Evolutionary conservation across 2,888 invertebrate genomes (phyloP), one percentile per base, ranked within the genome.

Genomic region (Pristionchus japonicus): DNA sequence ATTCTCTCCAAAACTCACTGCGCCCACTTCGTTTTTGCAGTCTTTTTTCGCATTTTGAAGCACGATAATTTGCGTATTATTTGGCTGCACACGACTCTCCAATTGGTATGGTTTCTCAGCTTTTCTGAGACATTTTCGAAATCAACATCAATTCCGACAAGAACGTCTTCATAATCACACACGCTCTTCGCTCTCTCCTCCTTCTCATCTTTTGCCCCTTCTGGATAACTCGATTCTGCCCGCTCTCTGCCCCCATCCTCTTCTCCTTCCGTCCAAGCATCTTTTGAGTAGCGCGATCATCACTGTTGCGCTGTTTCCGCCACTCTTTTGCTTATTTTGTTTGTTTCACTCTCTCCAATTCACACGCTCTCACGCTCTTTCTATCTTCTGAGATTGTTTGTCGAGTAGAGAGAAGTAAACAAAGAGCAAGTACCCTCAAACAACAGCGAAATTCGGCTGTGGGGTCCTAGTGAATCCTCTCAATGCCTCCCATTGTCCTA

Each of bases 201-300:
- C 20, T 43, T 40, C 77, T 47, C 74, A 37, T 67, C 67, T 67
- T 67, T 67, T 67, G 67, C 67, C 67, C 34, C 67, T 67, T 67
- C 27, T n/a, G 11, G 67, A 31, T 67, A 67, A 67, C 67, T 67
- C 67, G 34, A 67, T 67, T 67, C 77, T 43, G 3, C 40, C 43
- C 43, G 40, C 77, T 40, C 64, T 11, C 37, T 27, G 34, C 74
- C 47, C n/a, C 77, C 23, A 23, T 27, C 77, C 43, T 15, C 77
- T 47, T 15, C 47, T 23, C 27, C 43, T 27, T n/a, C 17, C 15
- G 15, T 43, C n/a, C 77, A n/a, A n/a, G 13, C 67, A 34, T 40
- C 77, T 43, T 47, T 67, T 67, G 67, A 67, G 67, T 67, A 34
- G 31, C 67, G 34, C 67, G 67, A 67, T 67, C 67, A 67, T 31